Percentiles rank a stretch among this genome's conserved stretches.
Conservation (phyloP, 1,140 invertebrate genomes). For the Drosophila lini region DNA sequence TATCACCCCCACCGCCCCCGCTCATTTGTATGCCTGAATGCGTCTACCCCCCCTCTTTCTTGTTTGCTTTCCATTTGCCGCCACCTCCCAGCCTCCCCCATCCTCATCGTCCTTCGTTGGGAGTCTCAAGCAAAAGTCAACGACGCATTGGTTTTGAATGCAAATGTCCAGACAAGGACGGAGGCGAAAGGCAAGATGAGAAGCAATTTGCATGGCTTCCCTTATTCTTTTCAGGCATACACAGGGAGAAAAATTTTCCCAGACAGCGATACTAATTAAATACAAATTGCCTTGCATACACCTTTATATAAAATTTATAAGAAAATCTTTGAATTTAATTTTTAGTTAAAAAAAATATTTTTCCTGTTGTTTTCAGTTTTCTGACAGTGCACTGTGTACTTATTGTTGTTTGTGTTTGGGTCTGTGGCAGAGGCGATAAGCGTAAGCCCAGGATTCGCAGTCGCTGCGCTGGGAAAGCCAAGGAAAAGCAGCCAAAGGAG, state of each 20-base stretch:
- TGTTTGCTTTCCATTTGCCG: constrained; percentile 60
- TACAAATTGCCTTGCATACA: too few species aligned
- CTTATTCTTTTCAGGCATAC: constrained; percentile 15
- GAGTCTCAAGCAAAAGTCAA: constrained; percentile 72
- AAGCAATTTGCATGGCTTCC: constrained; percentile 74
- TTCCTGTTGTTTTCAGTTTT: not conserved
- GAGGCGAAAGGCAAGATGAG: constrained; percentile 39
- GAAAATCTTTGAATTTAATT: too few species aligned
- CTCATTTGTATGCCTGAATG: constrained; percentile 60
- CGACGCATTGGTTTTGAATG: constrained; percentile 74
- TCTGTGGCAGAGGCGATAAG: constrained; percentile 64
- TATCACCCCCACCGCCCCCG: not conserved
- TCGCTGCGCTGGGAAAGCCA: constrained; percentile 3
- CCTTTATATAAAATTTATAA: too few species aligned
- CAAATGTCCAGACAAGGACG: constrained; percentile 62
- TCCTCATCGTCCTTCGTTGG: constrained; percentile 2
- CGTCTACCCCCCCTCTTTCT: constrained; percentile 12
- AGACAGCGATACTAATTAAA: too few species aligned
- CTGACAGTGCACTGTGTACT: not conserved
- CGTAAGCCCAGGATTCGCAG: constrained; percentile 49
- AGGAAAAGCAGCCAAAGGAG: constrained; percentile 5
- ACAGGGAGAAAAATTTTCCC: not conserved
- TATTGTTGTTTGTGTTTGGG: constrained; percentile 33
- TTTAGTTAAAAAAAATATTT: not conserved
- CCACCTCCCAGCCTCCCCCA: not conserved